Base-by-base conservation (phyloP, 2,113 vertebrate species). In the Odocoileus hemionus region DNA sequence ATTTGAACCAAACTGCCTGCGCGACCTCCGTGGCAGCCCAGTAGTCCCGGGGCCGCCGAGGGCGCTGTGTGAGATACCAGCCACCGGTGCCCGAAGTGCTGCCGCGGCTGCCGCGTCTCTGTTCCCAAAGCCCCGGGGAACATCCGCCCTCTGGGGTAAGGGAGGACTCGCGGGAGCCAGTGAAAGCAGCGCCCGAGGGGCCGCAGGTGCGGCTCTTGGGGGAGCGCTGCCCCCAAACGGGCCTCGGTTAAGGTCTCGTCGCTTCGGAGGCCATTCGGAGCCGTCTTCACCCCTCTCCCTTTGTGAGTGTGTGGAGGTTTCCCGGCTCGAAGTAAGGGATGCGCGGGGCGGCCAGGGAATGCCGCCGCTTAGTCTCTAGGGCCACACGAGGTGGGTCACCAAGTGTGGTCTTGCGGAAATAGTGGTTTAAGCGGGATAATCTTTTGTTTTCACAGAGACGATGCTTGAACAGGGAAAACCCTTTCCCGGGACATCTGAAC, bases 371-470 rank as follows among this genome's bases (percentile, higher is more conserved):
- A 3, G 58, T 82, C 67, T 47, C n/a, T n/a, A 11, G 16, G 45
- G 43, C 52, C 50, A 0, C 50, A 23, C 10, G 6, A 17, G 12
- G 9, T 19, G 70, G 43, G 55, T 30, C 84, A 1, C 45, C 85
- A 2, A 9, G 50, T 2, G 52, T 52, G 60, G 50, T 33, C 95
- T 57, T 43, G 50, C 86, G 2, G 43, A 10, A 50, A 33, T 0
- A 26, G 60, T 23, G 47, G 39, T 54, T 91, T 12, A 89, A 70
- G 83, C n/a, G 3, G 50, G 19, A 33, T 14, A 8, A 26, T 52
- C 10, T 50, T 60, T 58, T 97, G n/a, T 55, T 55, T 86, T 94
- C 97, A 39, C 98, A 99, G 98, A 97, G 88, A 91, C 92, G 36
- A 97, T 98, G 97, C 89, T 70, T 33, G 84, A 83, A 23, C 47